Evolutionary conservation across 92 coral and sea anemone species (phyloP).

Genomic region (Porites divaricata): DNA sequence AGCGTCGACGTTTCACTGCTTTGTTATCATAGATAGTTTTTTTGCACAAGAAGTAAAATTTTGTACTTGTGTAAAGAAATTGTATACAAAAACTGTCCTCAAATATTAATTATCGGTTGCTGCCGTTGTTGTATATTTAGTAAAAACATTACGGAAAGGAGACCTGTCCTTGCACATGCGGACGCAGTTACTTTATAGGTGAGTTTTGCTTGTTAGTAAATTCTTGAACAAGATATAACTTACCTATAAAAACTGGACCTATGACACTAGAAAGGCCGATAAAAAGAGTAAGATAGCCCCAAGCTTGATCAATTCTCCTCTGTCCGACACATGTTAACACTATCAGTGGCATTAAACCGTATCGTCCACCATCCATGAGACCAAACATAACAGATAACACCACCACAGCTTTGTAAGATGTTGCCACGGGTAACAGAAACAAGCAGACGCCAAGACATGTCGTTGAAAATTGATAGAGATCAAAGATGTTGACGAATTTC

Average conservation of each 20-base stretch:
- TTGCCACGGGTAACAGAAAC: constrained; percentile 27
- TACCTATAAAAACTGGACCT: constrained; percentile 43
- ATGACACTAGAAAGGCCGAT: constrained; percentile 1
- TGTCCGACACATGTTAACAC: constrained; percentile 41
- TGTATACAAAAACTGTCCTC: no score
- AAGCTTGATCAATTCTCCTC: constrained; percentile 36
- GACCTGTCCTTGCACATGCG: no score
- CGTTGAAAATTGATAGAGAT: constrained; percentile 38
- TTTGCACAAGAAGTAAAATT: no score
- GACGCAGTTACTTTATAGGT: no score
- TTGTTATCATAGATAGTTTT: no score
- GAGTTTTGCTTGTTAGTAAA: no score
- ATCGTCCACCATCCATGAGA: constrained; percentile 57
- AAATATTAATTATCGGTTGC: no score
- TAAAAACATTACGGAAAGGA: no score
- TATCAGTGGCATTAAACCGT: constrained; percentile 43
- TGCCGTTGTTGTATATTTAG: no score
- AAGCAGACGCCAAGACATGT: constrained; percentile 34
- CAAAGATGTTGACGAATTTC: constrained; percentile 29
- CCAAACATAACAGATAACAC: constrained; percentile 45
- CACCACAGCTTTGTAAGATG: constrained; percentile 28
- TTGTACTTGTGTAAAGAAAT: no score
- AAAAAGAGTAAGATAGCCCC: constrained; percentile 25
- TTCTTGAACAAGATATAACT: not conserved
- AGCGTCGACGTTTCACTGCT: no score